These are phyloP conservation scores for Pluvianellus socialis DNA, from an alignment of 2,113 vertebrate species.

Conservation along the genomic window DNA sequence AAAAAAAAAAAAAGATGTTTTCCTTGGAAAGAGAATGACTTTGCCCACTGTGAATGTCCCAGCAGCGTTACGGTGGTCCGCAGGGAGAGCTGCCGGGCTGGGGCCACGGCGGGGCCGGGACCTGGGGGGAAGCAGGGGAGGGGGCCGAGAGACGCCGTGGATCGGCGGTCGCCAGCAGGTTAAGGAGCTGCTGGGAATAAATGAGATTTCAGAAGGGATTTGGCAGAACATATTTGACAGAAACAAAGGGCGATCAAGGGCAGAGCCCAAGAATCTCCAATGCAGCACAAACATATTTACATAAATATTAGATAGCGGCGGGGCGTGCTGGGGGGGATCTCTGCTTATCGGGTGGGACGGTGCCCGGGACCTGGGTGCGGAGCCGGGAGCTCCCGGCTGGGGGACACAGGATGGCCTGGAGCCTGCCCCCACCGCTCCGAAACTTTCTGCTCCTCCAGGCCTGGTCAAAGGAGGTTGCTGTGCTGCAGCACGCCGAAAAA, in stretches of 20 bases:
- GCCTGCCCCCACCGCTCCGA: not conserved
- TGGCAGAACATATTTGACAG: slow-evolving; percentile 29
- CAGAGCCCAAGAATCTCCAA: not conserved
- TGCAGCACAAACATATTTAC: not conserved
- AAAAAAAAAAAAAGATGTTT: not conserved
- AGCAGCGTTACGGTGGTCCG: not conserved
- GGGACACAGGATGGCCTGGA: not conserved
- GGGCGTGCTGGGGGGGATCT: not conserved
- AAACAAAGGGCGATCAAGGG: slow-evolving; percentile 3
- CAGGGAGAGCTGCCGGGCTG: not conserved
- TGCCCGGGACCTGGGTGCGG: not conserved
- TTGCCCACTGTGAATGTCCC: not conserved
- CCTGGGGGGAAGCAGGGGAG: not conserved
- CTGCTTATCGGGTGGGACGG: not conserved
- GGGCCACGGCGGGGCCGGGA: not conserved
- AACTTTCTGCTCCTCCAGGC: not conserved
- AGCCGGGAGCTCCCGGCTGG: not conserved
- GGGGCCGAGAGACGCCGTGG: not conserved
- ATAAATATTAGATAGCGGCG: not conserved
- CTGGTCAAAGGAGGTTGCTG: rapidly evolving
- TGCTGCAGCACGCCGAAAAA: not conserved
- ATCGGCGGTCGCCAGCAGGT: rapidly evolving
- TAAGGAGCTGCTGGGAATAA: slow-evolving; percentile 29
- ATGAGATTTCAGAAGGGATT: slow-evolving; percentile 46
- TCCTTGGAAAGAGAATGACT: not conserved